Base-by-base conservation (phyloP, 2,888 invertebrate genomes). In the Amphiduros pacificus region DNA sequence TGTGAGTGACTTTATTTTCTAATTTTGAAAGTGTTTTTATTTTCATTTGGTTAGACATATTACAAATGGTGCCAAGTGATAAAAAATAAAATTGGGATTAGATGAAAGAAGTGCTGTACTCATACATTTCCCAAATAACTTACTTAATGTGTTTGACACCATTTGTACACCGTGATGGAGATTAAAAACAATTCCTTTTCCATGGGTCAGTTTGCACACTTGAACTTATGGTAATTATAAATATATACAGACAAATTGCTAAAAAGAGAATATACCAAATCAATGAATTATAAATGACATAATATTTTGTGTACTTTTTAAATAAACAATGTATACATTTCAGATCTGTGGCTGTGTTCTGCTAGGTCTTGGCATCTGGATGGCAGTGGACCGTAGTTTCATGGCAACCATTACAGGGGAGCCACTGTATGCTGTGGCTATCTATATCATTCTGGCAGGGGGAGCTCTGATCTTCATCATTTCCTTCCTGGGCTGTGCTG, bases 401-500 rank as follows among this genome's bases (percentile, higher is more conserved):
- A 88, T 94, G 68, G 90, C 91, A 76, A 90, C 91, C 72, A 85
- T 96, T 63, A 86, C 94, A 69, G 93, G 92, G 63, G 93, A 91
- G 74, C 91, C 93, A 84, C 86, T 95, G 75, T 92, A 92, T 83
- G 88, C 91, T 55, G 93, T 92, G 28, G 90, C 94, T 0, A 89
- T 94, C 44, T 91, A 89, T 75, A 90, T 94, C 62, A 86, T 95
- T 66, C 88, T 94, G 55, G 89, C 89, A 26, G 91, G 91, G 63
- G 94, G 95, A 5, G 87, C 89, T 32, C 85, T 92, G 65, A 89
- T 93, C 64, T 88, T 92, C 74, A 77, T 94, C 66, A 87, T 95
- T 58, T 91, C 95, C 11, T 90, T 94, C 82, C 88, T 96, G 66
- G 96, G 96, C 61, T 95, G 94, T 83, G 87, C 93, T 76, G 96